Evolutionary conservation across 2,888 invertebrate species (phyloP).

Genomic region (Monoplex corrugatus): DNA sequence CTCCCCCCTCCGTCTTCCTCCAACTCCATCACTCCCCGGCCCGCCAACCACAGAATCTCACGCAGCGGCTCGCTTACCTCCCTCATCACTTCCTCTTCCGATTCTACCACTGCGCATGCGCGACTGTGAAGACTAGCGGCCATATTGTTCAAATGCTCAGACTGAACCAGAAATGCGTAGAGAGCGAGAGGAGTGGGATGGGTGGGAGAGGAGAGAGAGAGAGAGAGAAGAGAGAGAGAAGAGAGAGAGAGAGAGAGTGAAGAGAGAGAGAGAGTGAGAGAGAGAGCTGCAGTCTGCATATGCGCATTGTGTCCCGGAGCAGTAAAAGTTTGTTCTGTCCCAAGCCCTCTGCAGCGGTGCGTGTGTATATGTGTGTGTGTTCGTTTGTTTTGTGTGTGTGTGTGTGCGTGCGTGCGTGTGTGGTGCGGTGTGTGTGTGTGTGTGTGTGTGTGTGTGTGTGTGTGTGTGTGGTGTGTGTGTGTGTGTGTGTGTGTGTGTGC

Average conservation of each 20-base stretch:
- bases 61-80: constrained; percentile 52
- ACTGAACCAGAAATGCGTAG: no score
- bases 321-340: no score
- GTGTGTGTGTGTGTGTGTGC: no score
- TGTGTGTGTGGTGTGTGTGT: no score
- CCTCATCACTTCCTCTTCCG: constrained; percentile 54
- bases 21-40: constrained; percentile 11
- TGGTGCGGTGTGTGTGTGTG: no score
- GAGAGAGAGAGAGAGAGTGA: neutral
- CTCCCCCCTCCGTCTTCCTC: neutral
- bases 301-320: neutral
- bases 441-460: no score
- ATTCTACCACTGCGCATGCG: constrained; percentile 46
- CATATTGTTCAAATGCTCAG: neutral
- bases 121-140: neutral
- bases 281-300: no score
- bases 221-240: neutral
- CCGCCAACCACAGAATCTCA: constrained; percentile 22
- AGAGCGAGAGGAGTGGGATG: neutral
- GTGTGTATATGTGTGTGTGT: no score
- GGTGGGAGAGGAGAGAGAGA: neutral
- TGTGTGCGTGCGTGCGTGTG: no score
- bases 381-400: no score
- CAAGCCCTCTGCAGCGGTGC: no score
- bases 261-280: neutral